These are phyloP conservation scores for Pangasius krempfi DNA, from an alignment of 2,797 vertebrate genomes.

Conservation along the genomic window DNA sequence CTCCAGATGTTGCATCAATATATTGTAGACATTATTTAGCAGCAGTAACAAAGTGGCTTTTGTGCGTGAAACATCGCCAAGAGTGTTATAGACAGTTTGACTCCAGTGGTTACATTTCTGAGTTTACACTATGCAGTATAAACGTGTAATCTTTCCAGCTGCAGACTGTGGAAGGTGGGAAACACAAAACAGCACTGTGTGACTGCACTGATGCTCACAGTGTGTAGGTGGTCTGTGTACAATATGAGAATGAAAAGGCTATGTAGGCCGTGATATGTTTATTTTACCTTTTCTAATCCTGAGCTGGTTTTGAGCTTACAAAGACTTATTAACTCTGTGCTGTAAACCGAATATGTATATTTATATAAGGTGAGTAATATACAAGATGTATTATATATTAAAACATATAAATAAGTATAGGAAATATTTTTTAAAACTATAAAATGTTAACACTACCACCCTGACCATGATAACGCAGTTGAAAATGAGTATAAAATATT, in stretches of 20 bases:
- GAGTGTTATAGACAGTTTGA: not conserved
- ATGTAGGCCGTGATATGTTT: not conserved
- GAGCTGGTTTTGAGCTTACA: not conserved
- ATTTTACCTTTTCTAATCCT: slow-evolving; percentile 15
- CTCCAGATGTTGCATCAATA: not conserved
- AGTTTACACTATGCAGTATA: not conserved
- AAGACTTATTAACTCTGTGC: not conserved
- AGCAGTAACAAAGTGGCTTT: not conserved
- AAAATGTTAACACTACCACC: not conserved
- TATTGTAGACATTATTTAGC: not conserved
- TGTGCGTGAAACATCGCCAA: not conserved
- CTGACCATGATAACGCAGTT: not conserved
- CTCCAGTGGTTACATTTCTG: slow-evolving; percentile 2
- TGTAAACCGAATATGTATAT: not conserved
- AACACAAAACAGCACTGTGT: slow-evolving; percentile 5
- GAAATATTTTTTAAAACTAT: not conserved
- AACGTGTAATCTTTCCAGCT: not conserved
- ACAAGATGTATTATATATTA: not conserved
- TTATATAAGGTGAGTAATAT: not conserved
- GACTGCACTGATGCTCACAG: not conserved
- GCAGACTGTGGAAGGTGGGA: not conserved
- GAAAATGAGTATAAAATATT: not conserved
- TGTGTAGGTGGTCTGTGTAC: not conserved
- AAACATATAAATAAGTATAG: not conserved
- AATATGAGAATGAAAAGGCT: not conserved